Percentiles rank a stretch among this genome's conserved stretches.
Conservation (phyloP, 1,140 invertebrate species). For the Drosophila busckii region DNA sequence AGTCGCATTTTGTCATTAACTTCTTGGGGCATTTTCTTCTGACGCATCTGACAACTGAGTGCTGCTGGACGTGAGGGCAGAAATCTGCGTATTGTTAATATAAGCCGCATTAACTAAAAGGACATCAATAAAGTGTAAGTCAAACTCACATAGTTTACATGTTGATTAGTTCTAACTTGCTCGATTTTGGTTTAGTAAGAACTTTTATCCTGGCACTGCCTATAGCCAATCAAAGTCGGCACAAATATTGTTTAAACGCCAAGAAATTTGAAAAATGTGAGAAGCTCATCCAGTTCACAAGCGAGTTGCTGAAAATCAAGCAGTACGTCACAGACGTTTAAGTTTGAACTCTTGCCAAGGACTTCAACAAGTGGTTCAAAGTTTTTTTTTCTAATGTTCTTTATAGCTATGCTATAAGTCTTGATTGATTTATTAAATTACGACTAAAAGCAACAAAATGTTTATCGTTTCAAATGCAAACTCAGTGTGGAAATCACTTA, state of each 20-base stretch:
- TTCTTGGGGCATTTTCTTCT: constrained; percentile 94
- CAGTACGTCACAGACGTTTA: constrained; percentile 77
- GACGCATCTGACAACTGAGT: constrained; percentile 86
- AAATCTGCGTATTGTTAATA: constrained; percentile 89
- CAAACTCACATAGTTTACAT: background rate
- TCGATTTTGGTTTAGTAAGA: constrained; percentile 34
- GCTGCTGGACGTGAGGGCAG: constrained; percentile 81
- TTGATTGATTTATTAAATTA: no score
- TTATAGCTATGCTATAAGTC: no score
- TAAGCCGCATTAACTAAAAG: constrained; percentile 86
- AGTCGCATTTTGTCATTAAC: constrained; percentile 91
- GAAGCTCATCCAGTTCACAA: constrained; percentile 79
- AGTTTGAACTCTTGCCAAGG: no score
- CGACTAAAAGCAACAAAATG: no score
- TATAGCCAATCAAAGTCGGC: constrained; percentile 94
- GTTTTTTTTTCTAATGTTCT: no score
- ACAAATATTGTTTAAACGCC: constrained; percentile 86
- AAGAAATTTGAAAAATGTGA: constrained; percentile 68
- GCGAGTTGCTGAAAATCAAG: constrained; percentile 79
- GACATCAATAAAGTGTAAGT: constrained; percentile 87
- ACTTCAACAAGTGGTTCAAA: no score
- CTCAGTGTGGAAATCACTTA: no score
- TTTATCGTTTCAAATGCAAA: no score
- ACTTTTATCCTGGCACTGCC: constrained; percentile 82
- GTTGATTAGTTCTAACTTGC: background rate